Conservation (phyloP, 2,113 vertebrate species). For the Nematolebias whitei region DNA sequence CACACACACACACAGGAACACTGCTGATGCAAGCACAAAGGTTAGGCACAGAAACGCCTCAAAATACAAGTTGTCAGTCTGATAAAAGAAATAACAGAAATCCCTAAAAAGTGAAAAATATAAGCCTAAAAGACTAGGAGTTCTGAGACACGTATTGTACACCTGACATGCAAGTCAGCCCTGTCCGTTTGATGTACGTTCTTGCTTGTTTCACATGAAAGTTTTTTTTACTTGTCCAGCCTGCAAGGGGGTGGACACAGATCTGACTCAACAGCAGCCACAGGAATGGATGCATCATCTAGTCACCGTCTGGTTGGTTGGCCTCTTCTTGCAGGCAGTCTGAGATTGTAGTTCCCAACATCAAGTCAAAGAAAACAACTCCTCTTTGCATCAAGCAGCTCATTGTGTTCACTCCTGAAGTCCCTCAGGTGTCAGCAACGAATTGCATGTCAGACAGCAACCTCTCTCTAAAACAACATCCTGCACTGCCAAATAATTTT, state of each 20-base stretch:
- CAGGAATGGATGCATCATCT: conserved; percentile 28
- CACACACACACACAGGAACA: conserved; percentile 15
- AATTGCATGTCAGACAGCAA: background rate
- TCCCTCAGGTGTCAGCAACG: conserved; percentile 2
- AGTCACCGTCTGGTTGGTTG: background rate
- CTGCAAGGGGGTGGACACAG: conserved; percentile 1
- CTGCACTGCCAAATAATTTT: background rate
- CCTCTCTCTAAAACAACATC: background rate
- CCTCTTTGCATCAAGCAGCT: background rate
- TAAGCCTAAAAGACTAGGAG: conserved; percentile 20
- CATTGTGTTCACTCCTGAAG: background rate
- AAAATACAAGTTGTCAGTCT: conserved; percentile 43
- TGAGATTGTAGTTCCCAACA: background rate
- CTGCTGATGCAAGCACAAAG: conserved; percentile 6
- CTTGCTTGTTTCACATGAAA: conserved; percentile 26
- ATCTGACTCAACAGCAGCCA: conserved; percentile 45
- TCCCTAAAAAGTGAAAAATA: conserved; percentile 19
- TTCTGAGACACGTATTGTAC: background rate
- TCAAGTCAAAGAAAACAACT: background rate
- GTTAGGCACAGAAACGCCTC: conserved; percentile 31
- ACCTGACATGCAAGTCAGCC: background rate
- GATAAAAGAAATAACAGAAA: conserved; percentile 1
- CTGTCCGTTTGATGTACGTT: conserved; percentile 14
- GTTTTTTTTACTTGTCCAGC: background rate
- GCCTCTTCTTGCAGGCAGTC: too few relatives aligned